Conservation (phyloP, 2,113 vertebrate genomes). For the Chlorodrepanis virens region DNA sequence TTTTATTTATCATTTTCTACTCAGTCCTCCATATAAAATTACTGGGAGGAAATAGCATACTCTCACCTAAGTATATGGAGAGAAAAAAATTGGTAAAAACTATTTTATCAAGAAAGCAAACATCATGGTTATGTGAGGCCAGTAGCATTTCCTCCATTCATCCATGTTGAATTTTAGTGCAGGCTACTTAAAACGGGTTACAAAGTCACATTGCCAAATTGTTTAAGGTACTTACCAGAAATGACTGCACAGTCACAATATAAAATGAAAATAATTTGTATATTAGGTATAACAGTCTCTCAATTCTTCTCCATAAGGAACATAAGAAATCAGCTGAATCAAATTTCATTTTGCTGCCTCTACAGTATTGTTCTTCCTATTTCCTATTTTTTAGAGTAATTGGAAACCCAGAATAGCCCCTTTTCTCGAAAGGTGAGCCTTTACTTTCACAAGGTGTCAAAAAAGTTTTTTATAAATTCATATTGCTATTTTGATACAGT, state of each 20-base stretch:
- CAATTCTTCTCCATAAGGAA: neutral
- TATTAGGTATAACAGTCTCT: neutral
- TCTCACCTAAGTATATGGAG: neutral
- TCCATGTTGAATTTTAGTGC: neutral
- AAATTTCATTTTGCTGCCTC: neutral
- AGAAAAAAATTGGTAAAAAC: neutral
- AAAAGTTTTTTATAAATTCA: neutral
- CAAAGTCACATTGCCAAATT: neutral
- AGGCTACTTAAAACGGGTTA: neutral
- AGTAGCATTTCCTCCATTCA: neutral
- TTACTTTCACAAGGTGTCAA: neutral
- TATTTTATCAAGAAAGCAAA: neutral
- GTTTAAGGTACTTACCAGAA: neutral
- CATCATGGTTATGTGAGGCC: rapidly evolving
- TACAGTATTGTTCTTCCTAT: neutral
- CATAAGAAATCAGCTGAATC: neutral
- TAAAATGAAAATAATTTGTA: neutral
- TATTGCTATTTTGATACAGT: neutral
- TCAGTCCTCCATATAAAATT: neutral
- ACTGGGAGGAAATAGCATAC: neutral
- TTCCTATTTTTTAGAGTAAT: neutral
- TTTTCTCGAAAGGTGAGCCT: neutral
- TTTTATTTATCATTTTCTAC: neutral
- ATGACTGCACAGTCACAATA: neutral
- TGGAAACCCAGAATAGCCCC: neutral